Evolutionary conservation across 2,888 invertebrate species (phyloP), one percentile per base, ranked within the genome.

Genomic region (Glaucopsyche alexis): DNA sequence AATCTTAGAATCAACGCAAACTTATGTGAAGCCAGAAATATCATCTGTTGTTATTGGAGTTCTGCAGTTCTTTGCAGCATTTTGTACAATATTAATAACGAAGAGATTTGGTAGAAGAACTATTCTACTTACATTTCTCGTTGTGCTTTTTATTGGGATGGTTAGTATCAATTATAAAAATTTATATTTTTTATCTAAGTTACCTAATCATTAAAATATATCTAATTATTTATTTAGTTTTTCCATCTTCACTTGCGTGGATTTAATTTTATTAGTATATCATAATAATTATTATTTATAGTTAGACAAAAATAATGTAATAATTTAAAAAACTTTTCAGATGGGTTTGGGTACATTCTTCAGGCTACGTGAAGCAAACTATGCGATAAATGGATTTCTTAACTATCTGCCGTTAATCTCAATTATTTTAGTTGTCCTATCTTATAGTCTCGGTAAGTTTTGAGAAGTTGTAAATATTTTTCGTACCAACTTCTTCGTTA

Each of bases 41-140:
- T 84, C 85, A 0, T 89, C 89, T 0, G 86, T 86, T 0, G 75
- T 84, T 0, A 81, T 90, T 49, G 90, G 90, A 0, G 7, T 81
- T 0, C 84, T 89, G 8, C 87, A 89, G 73, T 60, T 89, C 6
- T 40, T 83, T 0, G 85, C 86, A 0, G 85, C 87, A 73, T 75
- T 86, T 0, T 84, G 83, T 3, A 82, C 87, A 0, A 79, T 82
- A 2, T 40, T 82, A 8, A 77, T 83, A 7, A 83, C 83, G 1
- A 85, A 85, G 45, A 77, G 79, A 66, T 87, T 84, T 76, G 85
- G 85, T 8, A 81, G 88, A 74, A 83, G 83, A 69, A 79, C 80
- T 0, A 81, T 86, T 16, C 72, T 86, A 16, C 60, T 78, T 0
- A 49, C 60, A 0, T 80, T 82, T 0, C 42, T 83, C 1, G 55